Evolutionary conservation across 2,113 vertebrate species (phyloP).

Genomic region (Cisticola juncidis): DNA sequence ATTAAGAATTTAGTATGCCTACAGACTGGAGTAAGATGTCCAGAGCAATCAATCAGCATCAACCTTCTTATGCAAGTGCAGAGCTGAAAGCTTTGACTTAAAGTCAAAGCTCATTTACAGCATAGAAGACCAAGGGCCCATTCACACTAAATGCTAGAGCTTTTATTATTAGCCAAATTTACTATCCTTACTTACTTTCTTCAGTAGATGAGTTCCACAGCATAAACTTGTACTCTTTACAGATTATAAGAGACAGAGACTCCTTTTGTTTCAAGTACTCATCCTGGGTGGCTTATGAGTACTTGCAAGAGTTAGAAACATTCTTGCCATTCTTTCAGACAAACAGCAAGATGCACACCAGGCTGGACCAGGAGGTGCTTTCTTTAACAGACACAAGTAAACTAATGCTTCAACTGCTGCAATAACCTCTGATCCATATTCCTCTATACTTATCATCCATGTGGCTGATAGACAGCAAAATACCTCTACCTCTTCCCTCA

Average conservation of each 20-base stretch:
- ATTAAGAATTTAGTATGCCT: neutral
- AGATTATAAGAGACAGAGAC: neutral
- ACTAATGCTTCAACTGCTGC: neutral
- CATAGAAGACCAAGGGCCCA: neutral
- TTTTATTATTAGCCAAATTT: neutral
- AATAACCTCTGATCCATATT: neutral
- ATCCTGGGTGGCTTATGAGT: neutral
- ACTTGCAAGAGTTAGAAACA: neutral
- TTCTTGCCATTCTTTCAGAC: neutral
- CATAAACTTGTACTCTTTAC: neutral
- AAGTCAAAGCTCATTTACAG: neutral
- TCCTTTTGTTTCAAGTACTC: neutral
- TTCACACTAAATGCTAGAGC: neutral
- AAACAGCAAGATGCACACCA: neutral
- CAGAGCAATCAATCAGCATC: neutral
- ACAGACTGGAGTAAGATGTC: neutral
- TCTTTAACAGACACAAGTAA: neutral
- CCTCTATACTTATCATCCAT: neutral
- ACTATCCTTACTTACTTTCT: neutral
- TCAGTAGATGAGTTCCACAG: neutral
- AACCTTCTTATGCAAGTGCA: neutral
- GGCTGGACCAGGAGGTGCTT: fast-evolving
- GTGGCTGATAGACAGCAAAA: neutral
- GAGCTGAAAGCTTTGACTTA: neutral
- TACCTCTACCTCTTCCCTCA: neutral